phyloP scores from a whole-genome alignment of 2,888 invertebrate species.

The Yponomeuta evonymella region DNA sequence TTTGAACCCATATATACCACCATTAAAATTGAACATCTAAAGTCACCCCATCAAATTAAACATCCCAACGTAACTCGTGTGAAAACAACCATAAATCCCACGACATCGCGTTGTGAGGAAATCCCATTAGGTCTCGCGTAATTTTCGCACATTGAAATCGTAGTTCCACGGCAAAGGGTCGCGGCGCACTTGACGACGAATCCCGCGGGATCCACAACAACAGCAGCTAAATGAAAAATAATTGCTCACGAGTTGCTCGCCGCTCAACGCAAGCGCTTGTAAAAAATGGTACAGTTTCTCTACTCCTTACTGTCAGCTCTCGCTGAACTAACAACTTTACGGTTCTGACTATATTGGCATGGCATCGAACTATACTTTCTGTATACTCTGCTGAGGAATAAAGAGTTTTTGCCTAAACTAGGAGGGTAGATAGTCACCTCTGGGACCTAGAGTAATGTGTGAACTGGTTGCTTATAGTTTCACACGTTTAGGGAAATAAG shows the following conservation, averaged over 20 bases:
- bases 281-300: slow-evolving; percentile 18
- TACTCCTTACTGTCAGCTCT: background rate
- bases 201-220: slow-evolving; percentile 57
- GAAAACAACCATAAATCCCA: slow-evolving; percentile 54
- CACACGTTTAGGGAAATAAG: slow-evolving; percentile 32
- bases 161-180: slow-evolving; percentile 40
- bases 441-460: slow-evolving; percentile 49
- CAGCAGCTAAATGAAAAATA: slow-evolving; percentile 69
- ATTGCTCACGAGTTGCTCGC: slow-evolving; percentile 42
- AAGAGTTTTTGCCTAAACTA: slow-evolving; percentile 7
- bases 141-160: slow-evolving; percentile 64
- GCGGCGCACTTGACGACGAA: slow-evolving; percentile 53
- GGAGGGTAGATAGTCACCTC: slow-evolving; percentile 27
- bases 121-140: slow-evolving; percentile 31
- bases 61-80: slow-evolving; percentile 29
- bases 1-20: no score
- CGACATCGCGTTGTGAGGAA: slow-evolving; percentile 28
- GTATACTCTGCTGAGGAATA: background rate
- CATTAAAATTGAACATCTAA: no score
- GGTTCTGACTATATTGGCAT: background rate
- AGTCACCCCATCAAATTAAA: no score
- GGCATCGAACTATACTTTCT: background rate
- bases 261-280: slow-evolving; percentile 27
- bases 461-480: slow-evolving; percentile 36
- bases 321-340: no score